Evolutionary conservation across 2,888 invertebrate species (phyloP), one percentile per base, ranked within the genome.

Genomic region (Aplocera efformata): DNA sequence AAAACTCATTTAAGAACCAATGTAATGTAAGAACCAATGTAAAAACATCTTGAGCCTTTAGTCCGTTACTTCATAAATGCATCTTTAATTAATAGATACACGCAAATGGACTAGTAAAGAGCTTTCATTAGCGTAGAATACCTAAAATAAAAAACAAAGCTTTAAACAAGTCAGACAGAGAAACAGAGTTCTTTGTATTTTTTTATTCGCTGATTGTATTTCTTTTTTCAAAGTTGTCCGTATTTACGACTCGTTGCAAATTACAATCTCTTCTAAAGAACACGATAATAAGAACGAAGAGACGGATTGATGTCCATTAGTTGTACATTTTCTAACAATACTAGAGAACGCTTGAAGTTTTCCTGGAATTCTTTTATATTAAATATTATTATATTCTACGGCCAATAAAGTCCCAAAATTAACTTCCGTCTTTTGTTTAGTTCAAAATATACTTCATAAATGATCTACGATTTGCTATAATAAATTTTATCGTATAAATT

Each of bases 271-370:
- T 62, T 67, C 54, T 67, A 72, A 68, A 71, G 67, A 52, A 60
- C 51, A 43, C 50, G 64, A 58, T 68, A 73, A 72, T 63, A 65
- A 67, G 63, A 67, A 71, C 67, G 70, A 74, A 49, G 40, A 53
- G 62, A 60, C 72, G 74, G 79, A 79, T 79, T 73, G 75, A 78
- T 79, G 72, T 72, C 71, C 67, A 73, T 79, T 75, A 72, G 63
- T 56, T 63, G 64, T 58, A 70, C 72, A 75, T 76, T 75, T 72
- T 64, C 67, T 64, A 40, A n/a, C n/a, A n/a, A n/a, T n/a, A 40
- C 34, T 44, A 36, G 40, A 45, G 40, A 36, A 36, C 36, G 32
- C 32, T 11, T 36, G 10, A 20, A 40, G 35, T 33, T 45, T 36
- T 32, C 35, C 36, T 17, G 31, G 34, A 32, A 13, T 9, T 31